Percentiles rank a stretch among this genome's conserved stretches.
Evolutionary conservation across 2,797 vertebrate species (phyloP).

Genomic region (Acanthornis magna): DNA sequence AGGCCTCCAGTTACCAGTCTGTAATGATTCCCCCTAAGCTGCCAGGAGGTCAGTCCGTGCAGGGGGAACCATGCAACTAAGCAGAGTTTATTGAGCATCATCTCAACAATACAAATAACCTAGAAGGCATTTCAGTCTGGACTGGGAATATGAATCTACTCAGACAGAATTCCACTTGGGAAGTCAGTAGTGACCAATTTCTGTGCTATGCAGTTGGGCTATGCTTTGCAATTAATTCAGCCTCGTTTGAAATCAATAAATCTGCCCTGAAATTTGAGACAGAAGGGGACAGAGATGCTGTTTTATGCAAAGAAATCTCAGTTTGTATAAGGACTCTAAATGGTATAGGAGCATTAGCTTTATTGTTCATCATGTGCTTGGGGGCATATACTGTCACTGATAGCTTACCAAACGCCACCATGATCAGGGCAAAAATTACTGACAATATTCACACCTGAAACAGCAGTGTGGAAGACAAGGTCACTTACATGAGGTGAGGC

Average conservation of each 20-base stretch:
- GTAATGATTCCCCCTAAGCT: neutral
- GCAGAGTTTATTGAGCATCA: neutral
- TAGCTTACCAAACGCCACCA: neutral
- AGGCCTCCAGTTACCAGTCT: neutral
- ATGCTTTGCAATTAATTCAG: neutral
- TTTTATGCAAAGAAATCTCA: neutral
- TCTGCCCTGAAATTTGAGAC: neutral
- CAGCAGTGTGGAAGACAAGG: accelerated
- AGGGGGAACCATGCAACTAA: neutral
- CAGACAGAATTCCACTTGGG: neutral
- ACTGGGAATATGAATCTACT: neutral
- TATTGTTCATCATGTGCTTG: accelerated
- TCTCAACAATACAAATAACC: neutral
- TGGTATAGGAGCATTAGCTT: neutral
- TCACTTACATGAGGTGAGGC: neutral
- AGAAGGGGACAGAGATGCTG: neutral
- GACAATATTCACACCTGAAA: neutral
- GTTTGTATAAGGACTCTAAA: neutral
- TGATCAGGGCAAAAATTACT: neutral
- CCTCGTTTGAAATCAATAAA: neutral
- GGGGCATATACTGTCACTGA: neutral
- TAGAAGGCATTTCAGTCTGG: neutral
- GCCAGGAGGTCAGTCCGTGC: neutral
- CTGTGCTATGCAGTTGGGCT: accelerated
- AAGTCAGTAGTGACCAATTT: neutral